These are phyloP conservation scores for Battus philenor DNA, from an alignment of 1,140 invertebrate genomes.

Conservation along the genomic window DNA sequence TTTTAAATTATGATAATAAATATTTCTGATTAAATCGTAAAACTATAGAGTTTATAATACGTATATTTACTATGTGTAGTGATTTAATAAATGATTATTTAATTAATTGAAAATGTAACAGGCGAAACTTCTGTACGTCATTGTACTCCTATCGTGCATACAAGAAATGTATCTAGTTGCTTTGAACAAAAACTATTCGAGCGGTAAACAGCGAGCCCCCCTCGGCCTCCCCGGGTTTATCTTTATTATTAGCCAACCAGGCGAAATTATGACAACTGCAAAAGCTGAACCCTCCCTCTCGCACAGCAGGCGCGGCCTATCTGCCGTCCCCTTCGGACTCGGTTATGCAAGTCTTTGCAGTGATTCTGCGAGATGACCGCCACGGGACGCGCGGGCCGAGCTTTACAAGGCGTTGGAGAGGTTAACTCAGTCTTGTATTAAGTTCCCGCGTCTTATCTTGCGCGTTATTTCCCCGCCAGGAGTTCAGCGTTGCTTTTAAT, in stretches of 20 bases:
- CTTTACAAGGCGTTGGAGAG: constrained; percentile 23
- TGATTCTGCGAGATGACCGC: constrained; percentile 43
- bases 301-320: background rate
- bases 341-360: constrained; percentile 42
- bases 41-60: too few species aligned
- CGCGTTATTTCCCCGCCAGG: constrained; percentile 11
- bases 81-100: too few species aligned
- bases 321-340: constrained; percentile 28
- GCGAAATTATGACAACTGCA: constrained; percentile 69
- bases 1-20: too few species aligned
- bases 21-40: too few species aligned
- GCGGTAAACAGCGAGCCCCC: constrained; percentile 19
- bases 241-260: constrained; percentile 62
- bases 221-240: constrained; percentile 40
- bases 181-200: constrained; percentile 15
- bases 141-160: too few species aligned
- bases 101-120: too few species aligned
- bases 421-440: constrained; percentile 19
- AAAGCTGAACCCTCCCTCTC: constrained; percentile 31
- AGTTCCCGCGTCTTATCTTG: constrained; percentile 17
- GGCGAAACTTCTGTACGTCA: too few species aligned
- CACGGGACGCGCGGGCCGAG: constrained; percentile 27
- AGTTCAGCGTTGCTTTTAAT: constrained; percentile 8
- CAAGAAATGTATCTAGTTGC: constrained; percentile 8
- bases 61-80: too few species aligned